Evolutionary conservation across 2,797 vertebrate genomes (phyloP), one percentile per base, ranked within the genome.

Genomic region (Rallus crepitans): DNA sequence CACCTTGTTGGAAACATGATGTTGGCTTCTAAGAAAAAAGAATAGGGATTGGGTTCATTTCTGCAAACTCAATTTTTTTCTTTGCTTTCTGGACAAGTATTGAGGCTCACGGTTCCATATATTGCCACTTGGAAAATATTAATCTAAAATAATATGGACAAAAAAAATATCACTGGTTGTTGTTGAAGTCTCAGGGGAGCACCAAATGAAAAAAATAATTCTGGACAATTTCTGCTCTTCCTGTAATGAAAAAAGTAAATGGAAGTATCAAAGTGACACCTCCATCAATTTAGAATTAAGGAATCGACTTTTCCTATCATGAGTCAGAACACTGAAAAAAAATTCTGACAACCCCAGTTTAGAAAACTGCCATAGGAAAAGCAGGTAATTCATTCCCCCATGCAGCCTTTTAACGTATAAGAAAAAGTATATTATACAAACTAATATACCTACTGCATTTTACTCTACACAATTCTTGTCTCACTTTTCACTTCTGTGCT

Each of bases 221-320:
- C 81, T 72, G 81, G 83, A 83, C 75, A 82, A 89, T 64, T 95
- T 93, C 75, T 89, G 55, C 35, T 90, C 35, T 87, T 89, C 35
- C 50, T 78, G 8, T 72, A 95, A 92, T 93, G 83, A 96, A 95
- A 95, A 94, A 94, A 85, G 81, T 80, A 95, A 94, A 89, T 75
- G 65, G 68, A 80, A 92, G 76, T 78, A 92, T 87, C 84, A 93
- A 78, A 85, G 75, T 78, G 86, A 92, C 90, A 93, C 83, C 68
- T 93, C 86, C 78, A 92, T 90, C 86, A 68, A 91, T 81, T 78
- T 48, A 95, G 78, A 95, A 95, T 95, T 94, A 94, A 92, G 78
- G 78, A 96, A 96, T 77, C 37, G 47, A 89, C 83, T 96, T 90
- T 71, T 90, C 23, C 73, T 81, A 33, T 79, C 85, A 89, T 12